Percentiles rank a stretch among this genome's conserved stretches.
phyloP scores from a whole-genome alignment of 2,797 vertebrate species.

The Prionace glauca region DNA sequence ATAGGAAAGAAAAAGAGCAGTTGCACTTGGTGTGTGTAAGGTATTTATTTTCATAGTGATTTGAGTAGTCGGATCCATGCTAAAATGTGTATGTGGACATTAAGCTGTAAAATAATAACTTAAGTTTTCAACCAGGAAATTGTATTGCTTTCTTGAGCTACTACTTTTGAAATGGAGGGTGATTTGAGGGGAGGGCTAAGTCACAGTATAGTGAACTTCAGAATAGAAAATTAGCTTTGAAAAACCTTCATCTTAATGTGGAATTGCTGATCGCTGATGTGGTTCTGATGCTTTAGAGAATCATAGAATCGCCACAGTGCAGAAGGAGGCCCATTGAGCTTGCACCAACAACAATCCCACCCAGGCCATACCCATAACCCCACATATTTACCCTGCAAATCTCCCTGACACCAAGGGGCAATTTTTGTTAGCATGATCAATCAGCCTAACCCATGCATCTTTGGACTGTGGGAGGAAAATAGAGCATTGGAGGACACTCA shows the following conservation, averaged over 20 bases:
- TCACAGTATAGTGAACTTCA: slow-evolving; percentile 41
- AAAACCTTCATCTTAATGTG: neutral
- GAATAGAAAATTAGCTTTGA: neutral
- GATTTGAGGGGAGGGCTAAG: slow-evolving; percentile 41
- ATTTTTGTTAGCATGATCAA: no score
- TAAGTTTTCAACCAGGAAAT: neutral
- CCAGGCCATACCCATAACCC: no score
- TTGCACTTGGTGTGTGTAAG: neutral
- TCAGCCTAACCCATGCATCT: no score
- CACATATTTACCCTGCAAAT: no score
- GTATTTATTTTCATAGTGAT: neutral
- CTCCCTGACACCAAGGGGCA: no score
- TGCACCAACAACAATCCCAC: no score
- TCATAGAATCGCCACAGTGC: no score
- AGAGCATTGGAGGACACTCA: no score
- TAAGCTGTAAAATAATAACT: neutral
- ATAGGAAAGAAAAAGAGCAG: neutral
- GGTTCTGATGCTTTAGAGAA: neutral
- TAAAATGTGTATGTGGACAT: neutral
- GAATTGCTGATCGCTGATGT: neutral
- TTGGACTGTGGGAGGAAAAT: no score
- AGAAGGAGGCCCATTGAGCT: no score
- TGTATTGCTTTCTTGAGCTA: slow-evolving; percentile 33
- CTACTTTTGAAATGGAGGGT: neutral
- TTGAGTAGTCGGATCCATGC: no score